Evolutionary conservation across 2,888 invertebrate species (phyloP).

Genomic region (Melinopterus prodromus): DNA sequence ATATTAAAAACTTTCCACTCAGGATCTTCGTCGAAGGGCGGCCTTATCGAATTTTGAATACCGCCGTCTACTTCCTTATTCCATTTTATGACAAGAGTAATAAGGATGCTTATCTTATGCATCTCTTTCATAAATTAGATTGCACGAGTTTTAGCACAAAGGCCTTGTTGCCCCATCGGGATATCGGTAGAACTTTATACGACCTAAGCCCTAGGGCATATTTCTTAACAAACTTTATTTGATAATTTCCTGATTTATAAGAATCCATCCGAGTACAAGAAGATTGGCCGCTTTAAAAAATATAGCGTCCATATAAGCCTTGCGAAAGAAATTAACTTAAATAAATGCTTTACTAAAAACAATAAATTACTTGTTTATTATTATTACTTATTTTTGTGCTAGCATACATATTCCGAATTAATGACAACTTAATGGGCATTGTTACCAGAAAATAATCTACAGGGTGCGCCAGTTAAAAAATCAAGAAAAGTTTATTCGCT

Average conservation of each 20-base stretch:
- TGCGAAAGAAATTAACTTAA: too few relatives aligned
- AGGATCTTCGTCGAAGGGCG: background rate
- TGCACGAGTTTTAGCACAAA: background rate
- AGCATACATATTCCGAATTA: too few relatives aligned
- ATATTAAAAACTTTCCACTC: background rate
- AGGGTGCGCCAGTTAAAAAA: too few relatives aligned
- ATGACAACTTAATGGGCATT: too few relatives aligned
- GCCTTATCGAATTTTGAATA: background rate
- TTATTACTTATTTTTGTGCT: too few relatives aligned
- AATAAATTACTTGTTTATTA: too few relatives aligned
- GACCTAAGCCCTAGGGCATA: background rate
- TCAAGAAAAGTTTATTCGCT: too few relatives aligned
- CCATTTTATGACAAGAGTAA: background rate
- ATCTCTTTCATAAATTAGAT: conserved; percentile 4
- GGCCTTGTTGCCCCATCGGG: background rate
- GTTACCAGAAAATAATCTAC: too few relatives aligned
- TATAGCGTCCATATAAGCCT: too few relatives aligned
- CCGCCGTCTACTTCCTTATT: background rate
- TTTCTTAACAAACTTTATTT: background rate
- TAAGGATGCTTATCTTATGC: background rate
- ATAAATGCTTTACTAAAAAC: too few relatives aligned
- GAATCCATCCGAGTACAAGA: background rate
- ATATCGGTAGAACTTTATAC: background rate
- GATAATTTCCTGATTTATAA: background rate
- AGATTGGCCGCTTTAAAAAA: background rate